Percentiles rank a stretch among this genome's conserved stretches.
These are phyloP conservation scores for Solenodon paradoxus DNA, from an alignment of 2,113 vertebrate genomes.

Conservation along the genomic window DNA sequence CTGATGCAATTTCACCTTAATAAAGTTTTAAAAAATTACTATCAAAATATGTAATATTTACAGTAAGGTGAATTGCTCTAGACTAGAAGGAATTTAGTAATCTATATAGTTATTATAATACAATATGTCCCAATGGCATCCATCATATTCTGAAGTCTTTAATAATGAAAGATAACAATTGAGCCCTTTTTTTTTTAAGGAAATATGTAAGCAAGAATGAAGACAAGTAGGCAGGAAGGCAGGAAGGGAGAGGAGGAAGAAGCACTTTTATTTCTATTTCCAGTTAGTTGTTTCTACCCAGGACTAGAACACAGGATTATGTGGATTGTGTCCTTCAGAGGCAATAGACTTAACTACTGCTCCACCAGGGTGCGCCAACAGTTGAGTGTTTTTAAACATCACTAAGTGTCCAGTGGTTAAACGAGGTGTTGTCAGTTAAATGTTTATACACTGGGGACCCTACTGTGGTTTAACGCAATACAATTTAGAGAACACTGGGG, in stretches of 20 bases:
- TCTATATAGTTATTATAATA: neutral
- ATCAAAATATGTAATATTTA: slow-evolving; percentile 11
- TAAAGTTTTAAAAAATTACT: neutral
- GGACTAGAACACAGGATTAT: too few relatives aligned
- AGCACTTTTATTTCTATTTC: too few relatives aligned
- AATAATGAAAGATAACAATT: neutral
- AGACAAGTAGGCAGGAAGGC: too few relatives aligned
- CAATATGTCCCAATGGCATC: neutral
- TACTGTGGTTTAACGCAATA: neutral
- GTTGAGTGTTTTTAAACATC: too few relatives aligned
- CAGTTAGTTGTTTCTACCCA: too few relatives aligned
- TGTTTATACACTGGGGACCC: neutral
- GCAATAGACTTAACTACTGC: too few relatives aligned
- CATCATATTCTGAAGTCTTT: neutral
- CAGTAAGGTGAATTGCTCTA: neutral
- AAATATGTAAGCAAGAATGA: too few relatives aligned
- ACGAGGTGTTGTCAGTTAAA: neutral
- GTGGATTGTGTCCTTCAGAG: too few relatives aligned
- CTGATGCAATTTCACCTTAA: too few relatives aligned
- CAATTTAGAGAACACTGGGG: neutral
- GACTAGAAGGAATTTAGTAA: neutral
- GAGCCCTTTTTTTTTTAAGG: neutral
- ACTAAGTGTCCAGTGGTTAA: neutral
- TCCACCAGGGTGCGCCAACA: too few relatives aligned
- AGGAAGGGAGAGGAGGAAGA: too few relatives aligned